Base-by-base conservation (phyloP, 2,797 vertebrate species). In the Pampus argenteus region DNA sequence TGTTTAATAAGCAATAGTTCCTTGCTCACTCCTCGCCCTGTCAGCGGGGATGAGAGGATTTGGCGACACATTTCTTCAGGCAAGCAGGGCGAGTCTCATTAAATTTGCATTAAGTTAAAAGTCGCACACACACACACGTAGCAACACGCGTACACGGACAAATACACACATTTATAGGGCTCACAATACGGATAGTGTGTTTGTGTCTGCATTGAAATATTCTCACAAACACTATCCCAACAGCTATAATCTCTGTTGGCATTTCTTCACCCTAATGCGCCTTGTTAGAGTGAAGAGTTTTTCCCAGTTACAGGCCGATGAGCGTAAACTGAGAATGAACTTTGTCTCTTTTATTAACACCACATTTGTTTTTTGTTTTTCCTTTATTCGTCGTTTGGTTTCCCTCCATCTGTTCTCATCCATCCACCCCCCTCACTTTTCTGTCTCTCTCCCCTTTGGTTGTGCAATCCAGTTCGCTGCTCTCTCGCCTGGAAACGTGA, bases 1-100 rank as follows among this genome's bases (percentile, higher is more conserved):
- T 89, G 85, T 92, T 95, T 94, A 95, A 93, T 90, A 91, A 93
- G 90, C 89, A 92, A 92, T 92, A 93, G 92, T 94, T 93, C 88
- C 91, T 90, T 91, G 84, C 84, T 92, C 92, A 88, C 89, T 92
- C 89, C 81, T 63, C 87, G 76, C 79, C 87, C 88, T 88, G 94
- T 94, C 93, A 94, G 90, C 71, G 76, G 76, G 89, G 90, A 94
- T 87, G 80, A 93, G 90, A 89, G 92, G 89, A 87, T 92, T 90
- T 90, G 77, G 50, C 78, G 74, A 89, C 54, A 86, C 90, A 91
- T 91, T 77, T 92, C 94, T 88, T 59, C 86, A 84, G 92, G 93
- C 92, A 49, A 84, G 85, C 76, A 87, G 90, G 89, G 85, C 81
- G n/a, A 86, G 86, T 78, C 90, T 94, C 92, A 94, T 95, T 94